These are phyloP conservation scores for Leptinotarsa tumamoca DNA, from an alignment of 2,888 invertebrate species.

Conservation along the genomic window DNA sequence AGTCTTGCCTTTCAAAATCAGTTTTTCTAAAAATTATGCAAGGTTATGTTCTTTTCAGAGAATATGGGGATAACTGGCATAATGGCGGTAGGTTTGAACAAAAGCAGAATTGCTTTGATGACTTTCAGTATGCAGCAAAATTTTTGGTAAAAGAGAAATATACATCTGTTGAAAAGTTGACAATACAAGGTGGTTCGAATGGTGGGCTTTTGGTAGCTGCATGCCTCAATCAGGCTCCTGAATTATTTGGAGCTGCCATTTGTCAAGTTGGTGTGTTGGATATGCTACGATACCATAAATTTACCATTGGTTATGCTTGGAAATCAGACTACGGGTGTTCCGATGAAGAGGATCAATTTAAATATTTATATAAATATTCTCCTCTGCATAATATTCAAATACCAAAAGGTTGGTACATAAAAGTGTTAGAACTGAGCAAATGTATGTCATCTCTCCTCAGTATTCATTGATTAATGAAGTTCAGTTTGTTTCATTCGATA, in stretches of 20 bases:
- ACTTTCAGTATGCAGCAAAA: slow-evolving; percentile 93
- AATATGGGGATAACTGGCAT: slow-evolving; percentile 98
- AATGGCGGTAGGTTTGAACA: slow-evolving; percentile 89
- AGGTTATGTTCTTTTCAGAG: slow-evolving; percentile 70
- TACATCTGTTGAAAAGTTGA: slow-evolving; percentile 79
- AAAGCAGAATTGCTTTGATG: slow-evolving; percentile 98
- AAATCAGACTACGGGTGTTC: slow-evolving; percentile 94
- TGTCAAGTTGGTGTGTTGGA: slow-evolving; percentile 97
- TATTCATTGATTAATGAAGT: too few species aligned
- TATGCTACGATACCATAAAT: slow-evolving; percentile 97
- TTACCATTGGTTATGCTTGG: slow-evolving; percentile 98
- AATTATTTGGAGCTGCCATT: slow-evolving; percentile 92
- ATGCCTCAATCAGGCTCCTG: slow-evolving; percentile 94
- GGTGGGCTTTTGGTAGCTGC: slow-evolving; percentile 97
- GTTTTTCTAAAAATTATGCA: too few species aligned
- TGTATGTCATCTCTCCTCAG: not conserved
- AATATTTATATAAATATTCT: slow-evolving; percentile 87
- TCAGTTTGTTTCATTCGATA: too few species aligned
- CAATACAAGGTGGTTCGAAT: slow-evolving; percentile 96
- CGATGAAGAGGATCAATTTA: slow-evolving; percentile 87
- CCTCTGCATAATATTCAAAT: slow-evolving; percentile 91
- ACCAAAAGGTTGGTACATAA: slow-evolving; percentile 68
- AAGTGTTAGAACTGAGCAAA: not conserved
- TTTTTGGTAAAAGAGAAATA: slow-evolving; percentile 86
- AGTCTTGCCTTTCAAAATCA: too few species aligned